Evolutionary conservation across 2,113 vertebrate genomes (phyloP).

Genomic region (Henicopernis longicauda): DNA sequence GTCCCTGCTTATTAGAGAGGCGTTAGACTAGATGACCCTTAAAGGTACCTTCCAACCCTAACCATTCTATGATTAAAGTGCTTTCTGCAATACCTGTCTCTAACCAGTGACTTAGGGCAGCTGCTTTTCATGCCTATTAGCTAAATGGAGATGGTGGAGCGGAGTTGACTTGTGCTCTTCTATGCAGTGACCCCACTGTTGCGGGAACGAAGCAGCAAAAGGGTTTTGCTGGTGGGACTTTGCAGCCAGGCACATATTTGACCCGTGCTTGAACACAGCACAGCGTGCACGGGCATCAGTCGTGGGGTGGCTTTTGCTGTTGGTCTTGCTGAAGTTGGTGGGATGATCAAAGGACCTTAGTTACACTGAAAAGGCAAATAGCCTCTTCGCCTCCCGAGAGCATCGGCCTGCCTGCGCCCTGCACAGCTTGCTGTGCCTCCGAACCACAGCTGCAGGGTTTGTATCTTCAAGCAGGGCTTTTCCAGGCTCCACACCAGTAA

Average conservation of each 20-base stretch:
- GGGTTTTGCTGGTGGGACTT: not conserved
- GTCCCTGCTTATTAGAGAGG: not conserved
- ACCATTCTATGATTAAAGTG: not conserved
- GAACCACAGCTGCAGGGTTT: not conserved
- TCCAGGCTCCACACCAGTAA: not conserved
- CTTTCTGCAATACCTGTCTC: not conserved
- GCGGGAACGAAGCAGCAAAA: not conserved
- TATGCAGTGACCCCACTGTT: no score
- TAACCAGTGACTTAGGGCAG: not conserved
- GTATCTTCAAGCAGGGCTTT: not conserved
- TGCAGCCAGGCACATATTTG: not conserved
- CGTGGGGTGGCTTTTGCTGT: not conserved
- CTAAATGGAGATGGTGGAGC: not conserved
- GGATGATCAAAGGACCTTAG: not conserved
- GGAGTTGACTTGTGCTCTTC: not conserved
- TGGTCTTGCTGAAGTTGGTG: not conserved
- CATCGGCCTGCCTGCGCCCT: not conserved
- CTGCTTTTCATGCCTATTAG: no score
- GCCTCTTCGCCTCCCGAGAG: not conserved
- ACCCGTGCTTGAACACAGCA: not conserved
- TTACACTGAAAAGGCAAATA: not conserved
- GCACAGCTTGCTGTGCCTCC: no score
- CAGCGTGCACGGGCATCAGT: rapidly evolving
- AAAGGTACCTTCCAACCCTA: not conserved
- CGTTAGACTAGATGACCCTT: not conserved